These are phyloP conservation scores for Fratercula arctica DNA, from an alignment of 2,797 vertebrate species.

Conservation along the genomic window DNA sequence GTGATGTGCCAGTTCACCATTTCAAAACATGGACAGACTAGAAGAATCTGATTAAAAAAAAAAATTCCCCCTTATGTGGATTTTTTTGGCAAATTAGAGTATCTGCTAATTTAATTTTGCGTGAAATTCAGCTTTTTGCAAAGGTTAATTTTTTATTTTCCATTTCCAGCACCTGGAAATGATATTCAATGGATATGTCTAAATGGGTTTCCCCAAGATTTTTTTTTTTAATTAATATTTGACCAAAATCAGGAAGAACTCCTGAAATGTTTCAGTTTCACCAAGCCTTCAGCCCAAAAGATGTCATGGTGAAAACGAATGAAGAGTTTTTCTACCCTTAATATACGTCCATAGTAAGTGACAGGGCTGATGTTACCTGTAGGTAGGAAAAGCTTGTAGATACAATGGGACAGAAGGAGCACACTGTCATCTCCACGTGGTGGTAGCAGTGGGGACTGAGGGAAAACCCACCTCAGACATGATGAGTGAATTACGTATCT, in stretches of 20 bases:
- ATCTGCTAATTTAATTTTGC: neutral
- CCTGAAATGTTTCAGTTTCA: neutral
- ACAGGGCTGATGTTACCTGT: neutral
- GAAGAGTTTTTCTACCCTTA: neutral
- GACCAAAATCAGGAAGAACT: neutral
- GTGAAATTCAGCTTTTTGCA: neutral
- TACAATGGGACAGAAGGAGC: neutral
- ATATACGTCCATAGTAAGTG: accelerated
- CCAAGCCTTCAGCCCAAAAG: neutral
- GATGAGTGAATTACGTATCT: neutral
- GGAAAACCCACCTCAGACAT: neutral
- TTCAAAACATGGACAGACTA: neutral
- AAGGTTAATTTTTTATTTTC: neutral
- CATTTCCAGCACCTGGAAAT: neutral
- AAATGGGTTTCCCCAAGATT: neutral
- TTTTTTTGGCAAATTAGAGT: neutral
- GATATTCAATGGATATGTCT: neutral
- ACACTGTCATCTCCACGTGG: neutral
- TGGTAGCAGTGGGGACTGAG: neutral
- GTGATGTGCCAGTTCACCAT: neutral
- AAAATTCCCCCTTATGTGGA: neutral
- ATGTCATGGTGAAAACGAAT: neutral
- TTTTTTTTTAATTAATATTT: neutral
- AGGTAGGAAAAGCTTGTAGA: neutral
- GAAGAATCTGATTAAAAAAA: neutral